Evolutionary conservation across 2,797 vertebrate species (phyloP).

Genomic region (Gouania willdenowi): DNA sequence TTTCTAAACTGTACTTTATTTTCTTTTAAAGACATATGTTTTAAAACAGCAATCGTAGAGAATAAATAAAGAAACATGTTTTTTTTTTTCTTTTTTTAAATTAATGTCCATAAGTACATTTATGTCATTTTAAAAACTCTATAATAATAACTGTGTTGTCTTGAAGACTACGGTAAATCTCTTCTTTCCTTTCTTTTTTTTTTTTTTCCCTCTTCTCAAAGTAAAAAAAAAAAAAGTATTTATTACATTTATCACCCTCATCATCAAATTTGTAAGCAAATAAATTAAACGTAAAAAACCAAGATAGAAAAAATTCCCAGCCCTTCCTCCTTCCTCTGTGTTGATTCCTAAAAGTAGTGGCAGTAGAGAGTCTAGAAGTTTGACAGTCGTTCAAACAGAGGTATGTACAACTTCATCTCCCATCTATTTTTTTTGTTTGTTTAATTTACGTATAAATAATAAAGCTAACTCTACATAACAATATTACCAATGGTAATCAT

Average conservation of each 20-base stretch:
- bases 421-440: conserved; percentile 25
- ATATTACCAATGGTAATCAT: conserved; percentile 73
- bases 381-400: conserved; percentile 61
- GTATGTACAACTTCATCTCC: conserved; percentile 75
- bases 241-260: conserved; percentile 35
- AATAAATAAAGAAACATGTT: conserved; percentile 79
- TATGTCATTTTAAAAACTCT: conserved; percentile 81
- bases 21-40: conserved; percentile 81
- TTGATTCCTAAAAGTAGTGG: conserved; percentile 71
- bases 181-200: conserved; percentile 54
- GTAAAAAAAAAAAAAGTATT: conserved; percentile 72
- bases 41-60: conserved; percentile 80
- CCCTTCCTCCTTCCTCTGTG: conserved; percentile 63
- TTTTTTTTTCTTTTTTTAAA: conserved; percentile 54
- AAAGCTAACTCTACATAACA: conserved; percentile 78
- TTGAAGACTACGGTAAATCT: conserved; percentile 65
- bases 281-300: conserved; percentile 75
- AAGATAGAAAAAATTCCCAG: conserved; percentile 76
- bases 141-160: conserved; percentile 74
- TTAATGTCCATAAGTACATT: conserved; percentile 76
- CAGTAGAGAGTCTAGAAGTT: conserved; percentile 65
- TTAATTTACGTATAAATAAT: conserved; percentile 74
- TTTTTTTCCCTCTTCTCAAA: conserved; percentile 59
- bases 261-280: conserved; percentile 70
- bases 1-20: conserved; percentile 82